Conservation (phyloP, 2,797 vertebrate genomes). For the Dallia pectoralis region DNA sequence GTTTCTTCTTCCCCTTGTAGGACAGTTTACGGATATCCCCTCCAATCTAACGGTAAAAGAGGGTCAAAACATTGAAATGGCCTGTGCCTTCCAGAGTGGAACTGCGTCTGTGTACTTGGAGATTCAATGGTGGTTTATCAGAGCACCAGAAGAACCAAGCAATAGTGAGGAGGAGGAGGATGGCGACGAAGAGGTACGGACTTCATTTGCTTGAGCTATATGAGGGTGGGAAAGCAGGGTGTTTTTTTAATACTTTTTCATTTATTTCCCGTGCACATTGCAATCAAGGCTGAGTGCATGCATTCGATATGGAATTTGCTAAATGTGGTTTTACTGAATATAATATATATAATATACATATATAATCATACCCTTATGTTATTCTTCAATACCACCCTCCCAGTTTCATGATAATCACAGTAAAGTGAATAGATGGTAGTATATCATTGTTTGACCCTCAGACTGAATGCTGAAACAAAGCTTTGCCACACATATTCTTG, state of each 20-base stretch:
- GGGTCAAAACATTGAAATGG: conserved; percentile 96
- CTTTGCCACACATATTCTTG: conserved; percentile 26
- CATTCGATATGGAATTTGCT: not conserved
- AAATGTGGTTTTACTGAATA: not conserved
- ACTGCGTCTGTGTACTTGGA: conserved; percentile 90
- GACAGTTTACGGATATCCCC: conserved; percentile 92
- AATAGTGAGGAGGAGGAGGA: conserved; percentile 77
- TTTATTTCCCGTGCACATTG: not conserved
- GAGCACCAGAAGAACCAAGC: conserved; percentile 78
- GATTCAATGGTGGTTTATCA: conserved; percentile 97
- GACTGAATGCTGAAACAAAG: not conserved
- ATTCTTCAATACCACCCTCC: too few species aligned
- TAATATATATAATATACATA: too few species aligned
- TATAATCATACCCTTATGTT: too few species aligned
- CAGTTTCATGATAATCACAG: not conserved
- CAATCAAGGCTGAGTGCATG: not conserved
- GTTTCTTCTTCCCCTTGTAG: conserved; percentile 71
- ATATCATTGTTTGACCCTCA: not conserved
- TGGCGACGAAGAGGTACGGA: conserved; percentile 78
- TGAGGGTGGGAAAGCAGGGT: not conserved
- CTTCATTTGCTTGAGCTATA: not conserved
- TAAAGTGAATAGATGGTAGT: not conserved
- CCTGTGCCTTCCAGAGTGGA: conserved; percentile 92
- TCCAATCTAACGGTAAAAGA: conserved; percentile 89
- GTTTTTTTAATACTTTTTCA: not conserved